These are phyloP conservation scores for Pachycephus smyrnensis DNA, from an alignment of 2,888 invertebrate species.

Conservation along the genomic window DNA sequence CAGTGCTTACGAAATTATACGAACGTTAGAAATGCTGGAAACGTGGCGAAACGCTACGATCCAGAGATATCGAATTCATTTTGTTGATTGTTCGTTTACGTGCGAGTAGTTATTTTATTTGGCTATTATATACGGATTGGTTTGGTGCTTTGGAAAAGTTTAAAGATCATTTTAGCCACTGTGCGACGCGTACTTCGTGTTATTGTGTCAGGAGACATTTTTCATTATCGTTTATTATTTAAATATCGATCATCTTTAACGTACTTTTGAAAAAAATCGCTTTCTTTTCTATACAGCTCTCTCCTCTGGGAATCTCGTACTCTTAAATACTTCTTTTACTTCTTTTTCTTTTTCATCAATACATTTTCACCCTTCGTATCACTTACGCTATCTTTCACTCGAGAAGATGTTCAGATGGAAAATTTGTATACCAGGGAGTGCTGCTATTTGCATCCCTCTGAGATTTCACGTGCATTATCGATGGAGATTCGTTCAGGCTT, in stretches of 20 bases:
- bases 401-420: too few species aligned
- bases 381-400: too few species aligned
- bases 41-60: not conserved
- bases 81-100: not conserved
- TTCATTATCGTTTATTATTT: not conserved
- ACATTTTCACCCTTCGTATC: too few species aligned
- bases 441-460: too few species aligned
- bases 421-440: too few species aligned
- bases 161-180: not conserved
- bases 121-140: not conserved
- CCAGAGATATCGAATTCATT: not conserved
- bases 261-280: too few species aligned
- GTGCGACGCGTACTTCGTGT: not conserved
- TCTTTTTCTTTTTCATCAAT: too few species aligned
- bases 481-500: too few species aligned
- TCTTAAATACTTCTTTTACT: too few species aligned
- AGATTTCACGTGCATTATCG: too few species aligned
- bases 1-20: conserved; percentile 2
- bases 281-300: too few species aligned
- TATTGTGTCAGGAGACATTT: not conserved
- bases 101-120: not conserved
- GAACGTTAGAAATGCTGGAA: not conserved
- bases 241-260: not conserved
- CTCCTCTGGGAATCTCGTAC: too few species aligned
- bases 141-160: not conserved